Conservation (phyloP, 2,888 invertebrate species). For the Dysmachus trigonus region DNA sequence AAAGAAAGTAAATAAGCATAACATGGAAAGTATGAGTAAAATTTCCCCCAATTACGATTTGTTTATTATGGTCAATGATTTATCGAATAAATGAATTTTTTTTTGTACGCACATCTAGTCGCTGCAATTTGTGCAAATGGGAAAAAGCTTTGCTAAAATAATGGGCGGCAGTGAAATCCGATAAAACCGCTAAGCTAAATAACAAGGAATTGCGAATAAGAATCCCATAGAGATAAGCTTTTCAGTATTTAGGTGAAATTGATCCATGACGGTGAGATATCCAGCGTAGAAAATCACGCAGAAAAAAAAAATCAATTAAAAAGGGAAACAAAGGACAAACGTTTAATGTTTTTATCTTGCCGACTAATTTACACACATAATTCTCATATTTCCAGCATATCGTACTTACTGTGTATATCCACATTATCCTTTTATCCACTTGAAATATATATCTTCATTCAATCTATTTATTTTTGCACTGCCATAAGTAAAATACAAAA, state of each 20-base stretch:
- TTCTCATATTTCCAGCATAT: not conserved
- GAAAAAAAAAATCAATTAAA: not conserved
- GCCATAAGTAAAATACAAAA: not conserved
- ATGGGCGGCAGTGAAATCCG: not conserved
- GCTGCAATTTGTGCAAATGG: not conserved
- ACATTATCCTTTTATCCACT: not conserved
- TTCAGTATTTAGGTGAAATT: not conserved
- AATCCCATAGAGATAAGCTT: not conserved
- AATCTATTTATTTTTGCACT: not conserved
- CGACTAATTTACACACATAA: not conserved
- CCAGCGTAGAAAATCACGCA: not conserved
- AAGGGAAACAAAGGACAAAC: not conserved
- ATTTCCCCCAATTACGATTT: not conserved
- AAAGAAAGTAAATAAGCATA: not conserved
- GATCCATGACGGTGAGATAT: not conserved
- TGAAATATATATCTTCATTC: not conserved
- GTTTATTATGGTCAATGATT: not conserved
- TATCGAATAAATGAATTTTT: not conserved
- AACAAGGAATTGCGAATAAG: not conserved
- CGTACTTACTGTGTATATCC: not conserved
- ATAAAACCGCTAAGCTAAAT: not conserved
- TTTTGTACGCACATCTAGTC: not conserved
- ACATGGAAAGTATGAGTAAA: not conserved
- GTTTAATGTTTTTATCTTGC: not conserved
- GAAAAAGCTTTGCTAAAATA: not conserved